Evolutionary conservation across 1,140 invertebrate species (phyloP).

Genomic region (Eurosta solidaginis): DNA sequence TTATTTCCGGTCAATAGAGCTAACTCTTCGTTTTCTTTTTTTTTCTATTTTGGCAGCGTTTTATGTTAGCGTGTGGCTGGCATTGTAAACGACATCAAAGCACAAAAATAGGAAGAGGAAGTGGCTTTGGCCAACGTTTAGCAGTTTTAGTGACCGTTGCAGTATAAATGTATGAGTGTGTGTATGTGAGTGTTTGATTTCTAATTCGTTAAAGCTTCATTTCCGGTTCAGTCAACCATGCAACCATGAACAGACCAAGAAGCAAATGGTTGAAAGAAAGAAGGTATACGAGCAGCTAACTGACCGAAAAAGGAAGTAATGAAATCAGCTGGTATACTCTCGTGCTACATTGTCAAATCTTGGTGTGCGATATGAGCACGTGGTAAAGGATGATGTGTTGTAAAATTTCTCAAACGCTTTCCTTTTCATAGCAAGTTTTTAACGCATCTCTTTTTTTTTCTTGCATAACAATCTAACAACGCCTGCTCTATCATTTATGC

Average conservation of each 20-base stretch:
- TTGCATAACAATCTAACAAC: neutral
- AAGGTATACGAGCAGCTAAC: too few species aligned
- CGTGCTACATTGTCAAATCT: neutral
- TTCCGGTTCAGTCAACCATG: constrained; percentile 20
- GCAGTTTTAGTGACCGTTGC: neutral
- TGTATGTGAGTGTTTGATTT: constrained; percentile 3
- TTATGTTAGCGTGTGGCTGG: neutral
- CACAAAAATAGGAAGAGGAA: too few species aligned
- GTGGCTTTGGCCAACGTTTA: constrained; percentile 11
- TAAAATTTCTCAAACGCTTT: neutral
- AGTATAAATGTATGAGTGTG: neutral
- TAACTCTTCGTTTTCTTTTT: too few species aligned
- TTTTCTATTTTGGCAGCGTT: neutral
- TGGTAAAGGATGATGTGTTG: neutral
- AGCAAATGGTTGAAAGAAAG: neutral
- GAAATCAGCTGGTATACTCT: neutral
- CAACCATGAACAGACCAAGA: constrained; percentile 13
- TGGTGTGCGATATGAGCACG: too few species aligned
- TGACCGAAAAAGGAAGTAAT: neutral
- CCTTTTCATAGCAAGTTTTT: constrained; percentile 6
- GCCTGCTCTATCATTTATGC: neutral
- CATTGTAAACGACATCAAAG: neutral
- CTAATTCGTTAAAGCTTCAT: constrained; percentile 27
- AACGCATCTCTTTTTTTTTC: neutral
- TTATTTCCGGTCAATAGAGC: constrained; percentile 15